Percentiles rank a stretch among this genome's conserved stretches.
These are phyloP conservation scores for Origma solitaria DNA, from an alignment of 2,113 vertebrate genomes.

Conservation along the genomic window DNA sequence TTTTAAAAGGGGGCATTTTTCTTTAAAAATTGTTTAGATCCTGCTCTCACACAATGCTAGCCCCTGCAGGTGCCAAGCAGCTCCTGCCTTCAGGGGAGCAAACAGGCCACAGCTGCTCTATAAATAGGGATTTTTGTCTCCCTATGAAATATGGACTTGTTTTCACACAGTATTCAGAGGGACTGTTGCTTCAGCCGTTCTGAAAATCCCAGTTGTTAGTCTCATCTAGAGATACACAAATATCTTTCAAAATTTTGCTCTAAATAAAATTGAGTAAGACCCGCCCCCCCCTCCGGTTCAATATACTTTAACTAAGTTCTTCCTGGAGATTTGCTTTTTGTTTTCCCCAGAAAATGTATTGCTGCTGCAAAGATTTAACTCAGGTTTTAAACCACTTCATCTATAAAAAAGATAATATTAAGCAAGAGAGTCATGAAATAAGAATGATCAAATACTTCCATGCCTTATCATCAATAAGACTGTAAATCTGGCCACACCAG, in stretches of 20 bases:
- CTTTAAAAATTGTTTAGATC: neutral
- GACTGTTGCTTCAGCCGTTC: neutral
- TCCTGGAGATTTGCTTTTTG: neutral
- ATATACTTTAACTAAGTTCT: neutral
- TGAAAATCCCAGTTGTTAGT: neutral
- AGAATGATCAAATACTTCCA: conserved; percentile 34
- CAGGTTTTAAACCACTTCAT: neutral
- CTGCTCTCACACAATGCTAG: neutral
- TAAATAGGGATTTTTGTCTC: neutral
- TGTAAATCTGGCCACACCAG: conserved; percentile 31
- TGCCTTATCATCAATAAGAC: conserved; percentile 44
- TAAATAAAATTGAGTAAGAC: neutral
- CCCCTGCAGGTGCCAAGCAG: neutral
- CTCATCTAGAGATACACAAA: neutral
- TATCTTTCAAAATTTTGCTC: neutral
- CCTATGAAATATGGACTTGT: neutral
- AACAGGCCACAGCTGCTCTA: neutral
- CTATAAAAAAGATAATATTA: conserved; percentile 31
- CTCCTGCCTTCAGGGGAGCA: neutral
- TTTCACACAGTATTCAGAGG: neutral
- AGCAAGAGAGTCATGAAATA: conserved; percentile 33
- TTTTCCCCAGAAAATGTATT: neutral
- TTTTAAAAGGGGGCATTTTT: neutral
- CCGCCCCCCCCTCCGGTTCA: neutral
- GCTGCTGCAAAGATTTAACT: neutral